Evolutionary conservation across 1,140 invertebrate species (phyloP), one percentile per base, ranked within the genome.

Genomic region (Drosophila lacertosa): DNA sequence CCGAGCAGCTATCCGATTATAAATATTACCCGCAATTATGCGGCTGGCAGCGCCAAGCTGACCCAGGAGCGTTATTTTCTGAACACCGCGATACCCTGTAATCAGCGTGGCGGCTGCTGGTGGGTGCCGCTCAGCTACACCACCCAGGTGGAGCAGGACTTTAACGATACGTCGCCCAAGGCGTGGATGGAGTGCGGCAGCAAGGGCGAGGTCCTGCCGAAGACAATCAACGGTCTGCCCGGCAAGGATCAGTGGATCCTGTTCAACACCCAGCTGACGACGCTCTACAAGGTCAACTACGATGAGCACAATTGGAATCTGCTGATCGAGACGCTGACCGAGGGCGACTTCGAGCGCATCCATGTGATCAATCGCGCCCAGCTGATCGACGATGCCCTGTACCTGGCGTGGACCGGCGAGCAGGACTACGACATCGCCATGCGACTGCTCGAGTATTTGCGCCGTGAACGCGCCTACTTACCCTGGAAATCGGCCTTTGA

Each of bases 1-100:
- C n/a, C n/a, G n/a, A n/a, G n/a, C n/a, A 83, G 79, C n/a, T 98
- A 96, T 91, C 97, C 97, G 0, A 92, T 97, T 0, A 92, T 98
- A 4, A 95, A 91, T 0, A 93, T 97, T 3, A 93, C 81, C 2
- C 93, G 94, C 47, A 91, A 95, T 64, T 95, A 95, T 63, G 62
- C 75, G 0, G 92, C 92, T 6, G 92, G 92, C 32, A 91, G 89
- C 0, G 92, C 93, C 2, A 91, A 91, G 51, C 83, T 95, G 4
- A 91, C 90, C 20, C 94, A 95, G 64, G 55, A 79, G 33, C 74
- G 93, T 92, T 95, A 92, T 66, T 51, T 91, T 1, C 65, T 86
- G 3, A 89, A 91, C 29, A 88, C 77, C 0, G 67, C 79, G 26
- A 60, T 78, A 3, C 32, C 76, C 0, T 70, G 89, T 0, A 40